Percentiles rank a stretch among this genome's conserved stretches.
Conservation (phyloP, 2,797 vertebrate genomes). For the Siniperca obscura region DNA sequence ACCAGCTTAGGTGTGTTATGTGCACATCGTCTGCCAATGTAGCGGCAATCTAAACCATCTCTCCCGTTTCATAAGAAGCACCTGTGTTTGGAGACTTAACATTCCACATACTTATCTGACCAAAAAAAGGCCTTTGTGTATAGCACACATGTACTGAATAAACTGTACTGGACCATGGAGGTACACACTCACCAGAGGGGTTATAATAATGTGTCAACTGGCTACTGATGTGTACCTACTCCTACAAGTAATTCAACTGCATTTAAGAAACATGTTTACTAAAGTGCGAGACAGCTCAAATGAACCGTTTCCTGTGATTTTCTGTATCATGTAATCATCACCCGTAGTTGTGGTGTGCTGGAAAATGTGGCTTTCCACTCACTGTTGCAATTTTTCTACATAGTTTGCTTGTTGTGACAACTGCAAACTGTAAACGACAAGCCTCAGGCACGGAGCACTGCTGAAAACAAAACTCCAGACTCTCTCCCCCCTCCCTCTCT, state of each 20-base stretch:
- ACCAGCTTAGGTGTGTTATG: slow-evolving; percentile 76
- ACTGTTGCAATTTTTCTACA: slow-evolving; percentile 47
- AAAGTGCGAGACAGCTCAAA: slow-evolving; percentile 11
- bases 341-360: slow-evolving; percentile 34
- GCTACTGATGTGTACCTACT: slow-evolving; percentile 36
- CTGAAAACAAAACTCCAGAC: slow-evolving; percentile 66
- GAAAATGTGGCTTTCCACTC: slow-evolving; percentile 33
- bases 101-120: slow-evolving; percentile 85
- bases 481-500: slow-evolving; percentile 3
- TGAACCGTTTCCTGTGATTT: slow-evolving; percentile 26
- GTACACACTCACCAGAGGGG: slow-evolving; percentile 60
- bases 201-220: slow-evolving; percentile 53
- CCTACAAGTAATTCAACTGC: slow-evolving; percentile 6
- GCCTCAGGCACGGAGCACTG: slow-evolving; percentile 52
- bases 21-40: slow-evolving; percentile 77
- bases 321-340: slow-evolving; percentile 50
- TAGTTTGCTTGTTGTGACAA: slow-evolving; percentile 74
- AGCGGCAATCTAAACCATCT: slow-evolving; percentile 82
- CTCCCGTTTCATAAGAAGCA: slow-evolving; percentile 84
- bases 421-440: slow-evolving; percentile 59
- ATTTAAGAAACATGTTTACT: slow-evolving; percentile 31
- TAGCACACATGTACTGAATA: slow-evolving; percentile 80
- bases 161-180: slow-evolving; percentile 75
- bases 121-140: slow-evolving; percentile 79
- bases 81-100: slow-evolving; percentile 86